A percentile compares a stretch with the other conserved stretches of the same genome.
Evolutionary conservation across 2,797 vertebrate species (phyloP).

Genomic region (Manis pentadactyla): DNA sequence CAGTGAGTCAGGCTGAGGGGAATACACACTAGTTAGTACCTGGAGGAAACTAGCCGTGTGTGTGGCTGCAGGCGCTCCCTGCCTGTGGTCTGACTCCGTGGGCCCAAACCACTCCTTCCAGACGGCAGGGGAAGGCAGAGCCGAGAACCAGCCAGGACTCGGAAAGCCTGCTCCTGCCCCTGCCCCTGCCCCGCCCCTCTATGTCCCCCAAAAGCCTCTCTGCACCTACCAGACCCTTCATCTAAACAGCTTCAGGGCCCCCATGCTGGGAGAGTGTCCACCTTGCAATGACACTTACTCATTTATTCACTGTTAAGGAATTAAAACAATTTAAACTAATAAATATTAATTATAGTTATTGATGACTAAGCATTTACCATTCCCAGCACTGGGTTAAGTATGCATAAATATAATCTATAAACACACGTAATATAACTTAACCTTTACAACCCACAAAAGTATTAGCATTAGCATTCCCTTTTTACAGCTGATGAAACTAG

Average conservation of each 20-base stretch:
- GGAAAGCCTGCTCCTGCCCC: background rate
- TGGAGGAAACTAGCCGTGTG: conserved; percentile 37
- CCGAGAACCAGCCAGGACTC: background rate
- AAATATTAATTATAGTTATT: background rate
- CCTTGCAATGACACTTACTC: no score
- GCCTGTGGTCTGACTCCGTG: background rate
- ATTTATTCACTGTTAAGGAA: background rate
- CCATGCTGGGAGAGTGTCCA: background rate
- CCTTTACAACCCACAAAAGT: background rate
- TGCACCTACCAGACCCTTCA: background rate
- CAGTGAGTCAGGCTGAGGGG: conserved; percentile 57
- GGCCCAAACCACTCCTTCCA: background rate
- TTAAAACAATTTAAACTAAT: background rate
- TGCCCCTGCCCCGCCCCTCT: background rate
- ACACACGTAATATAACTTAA: background rate
- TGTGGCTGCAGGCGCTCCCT: background rate
- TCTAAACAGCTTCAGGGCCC: background rate
- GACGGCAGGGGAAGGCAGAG: background rate
- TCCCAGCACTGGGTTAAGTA: background rate
- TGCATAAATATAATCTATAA: background rate
- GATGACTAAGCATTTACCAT: background rate
- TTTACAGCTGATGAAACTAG: background rate
- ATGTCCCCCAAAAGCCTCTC: no score
- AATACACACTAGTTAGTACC: background rate
- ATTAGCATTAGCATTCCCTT: background rate